Conservation (phyloP, 1,140 invertebrate species). For the Drosophila tristis region DNA sequence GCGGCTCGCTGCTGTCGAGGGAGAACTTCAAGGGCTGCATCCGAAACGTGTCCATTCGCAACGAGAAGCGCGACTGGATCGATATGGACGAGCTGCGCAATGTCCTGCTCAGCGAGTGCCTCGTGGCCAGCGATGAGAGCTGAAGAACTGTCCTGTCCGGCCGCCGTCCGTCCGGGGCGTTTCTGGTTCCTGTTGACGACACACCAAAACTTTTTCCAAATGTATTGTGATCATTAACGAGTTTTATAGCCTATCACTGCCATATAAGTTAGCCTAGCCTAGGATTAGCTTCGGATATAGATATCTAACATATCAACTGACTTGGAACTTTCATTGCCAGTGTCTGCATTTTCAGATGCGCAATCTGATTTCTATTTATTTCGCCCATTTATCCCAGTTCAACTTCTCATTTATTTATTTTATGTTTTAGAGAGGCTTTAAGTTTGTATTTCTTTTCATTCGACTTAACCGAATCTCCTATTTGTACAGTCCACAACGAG, state of each 20-base stretch:
- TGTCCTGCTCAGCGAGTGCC: constrained; percentile 93
- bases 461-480: constrained; percentile 44
- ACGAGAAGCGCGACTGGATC: constrained; percentile 90
- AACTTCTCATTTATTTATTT: constrained; percentile 47
- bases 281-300: constrained; percentile 16
- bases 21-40: constrained; percentile 97
- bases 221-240: constrained; percentile 78
- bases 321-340: constrained; percentile 49
- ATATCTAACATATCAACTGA: constrained; percentile 6
- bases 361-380: constrained; percentile 40
- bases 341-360: constrained; percentile 70
- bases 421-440: constrained; percentile 70
- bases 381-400: constrained; percentile 1
- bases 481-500: constrained; percentile 37
- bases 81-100: constrained; percentile 92
- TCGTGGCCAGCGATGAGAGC: constrained; percentile 71
- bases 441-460: constrained; percentile 62
- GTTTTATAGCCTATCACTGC: constrained; percentile 72
- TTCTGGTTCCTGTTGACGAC: constrained; percentile 69
- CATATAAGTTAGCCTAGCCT: constrained; percentile 68
- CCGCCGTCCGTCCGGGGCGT: constrained; percentile 9
- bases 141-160: constrained; percentile 19
- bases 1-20: constrained; percentile 87
- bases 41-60: constrained; percentile 91
- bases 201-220: constrained; percentile 81